Conservation (phyloP, 2,797 vertebrate genomes). For the Coilia nasus region DNA sequence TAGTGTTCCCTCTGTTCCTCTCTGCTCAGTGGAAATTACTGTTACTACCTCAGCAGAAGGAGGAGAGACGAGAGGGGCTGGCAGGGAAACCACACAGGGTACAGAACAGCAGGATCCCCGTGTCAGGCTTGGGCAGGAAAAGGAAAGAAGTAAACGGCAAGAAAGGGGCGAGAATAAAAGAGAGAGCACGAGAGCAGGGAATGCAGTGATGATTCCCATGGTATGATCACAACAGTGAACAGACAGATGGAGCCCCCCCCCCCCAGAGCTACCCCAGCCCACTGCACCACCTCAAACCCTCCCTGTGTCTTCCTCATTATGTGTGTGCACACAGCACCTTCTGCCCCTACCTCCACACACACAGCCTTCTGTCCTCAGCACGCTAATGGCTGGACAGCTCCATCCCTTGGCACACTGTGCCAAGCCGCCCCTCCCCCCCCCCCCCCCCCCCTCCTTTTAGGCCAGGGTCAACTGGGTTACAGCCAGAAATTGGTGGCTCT, state of each 20-base stretch:
- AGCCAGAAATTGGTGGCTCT: neutral
- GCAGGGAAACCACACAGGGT: neutral
- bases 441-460: neutral
- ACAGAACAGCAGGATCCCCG: neutral
- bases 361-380: neutral
- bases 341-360: neutral
- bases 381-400: neutral
- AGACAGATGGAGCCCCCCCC: neutral
- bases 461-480: neutral
- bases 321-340: neutral
- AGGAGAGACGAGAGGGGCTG: neutral
- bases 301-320: too few species aligned
- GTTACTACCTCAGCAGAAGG: neutral
- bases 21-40: neutral
- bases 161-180: neutral
- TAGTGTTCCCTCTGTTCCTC: neutral
- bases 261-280: neutral
- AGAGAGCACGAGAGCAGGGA: neutral
- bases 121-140: neutral
- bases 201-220: conserved; percentile 15
- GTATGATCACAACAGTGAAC: conserved; percentile 1
- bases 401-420: neutral
- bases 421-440: neutral
- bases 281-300: neutral
- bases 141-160: neutral